Evolutionary conservation across 2,797 vertebrate genomes (phyloP), one percentile per base, ranked within the genome.

Genomic region (Aeoliscus strigatus): DNA sequence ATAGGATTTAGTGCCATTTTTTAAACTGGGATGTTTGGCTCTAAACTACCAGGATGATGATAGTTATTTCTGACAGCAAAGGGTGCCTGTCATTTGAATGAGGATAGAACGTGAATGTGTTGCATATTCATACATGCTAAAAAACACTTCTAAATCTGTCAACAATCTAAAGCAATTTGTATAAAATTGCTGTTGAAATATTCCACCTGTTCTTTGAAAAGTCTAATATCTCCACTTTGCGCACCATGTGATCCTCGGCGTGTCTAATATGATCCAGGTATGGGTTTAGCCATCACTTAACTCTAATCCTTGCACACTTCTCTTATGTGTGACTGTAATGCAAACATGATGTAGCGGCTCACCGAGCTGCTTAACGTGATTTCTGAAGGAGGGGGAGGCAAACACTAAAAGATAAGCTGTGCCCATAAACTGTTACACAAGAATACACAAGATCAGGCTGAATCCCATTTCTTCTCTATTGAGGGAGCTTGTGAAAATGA

Each of bases 371-470:
- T 77, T 77, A 74, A 76, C 72, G 66, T 75, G 75, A 79, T 67
- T 69, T 75, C 70, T 24, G 58, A 53, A 33, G 28, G 45, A 43
- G 45, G 23, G 66, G 55, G 55, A 24, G 51, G 41, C 35, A 18
- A 57, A 68, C 67, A 70, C 78, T 73, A 73, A 78, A 82, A 75
- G 77, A 83, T 73, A 75, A 75, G 77, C 71, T 64, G 51, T 41
- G 57, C 53, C 53, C 27, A 21, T 74, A 71, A 81, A 80, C 52
- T 48, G 44, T 66, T 71, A 41, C 71, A 64, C 67, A 72, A 75
- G 71, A 80, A 85, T 79, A 64, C 69, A 55, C n/a, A n/a, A n/a
- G 66, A 80, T 82, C 73, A 66, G 75, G 68, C 74, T 65, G 31
- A 70, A 73, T 47, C 45, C 14, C 48, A 46, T 74, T 58, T 62